Conservation (phyloP, 2,888 invertebrate genomes). For the Seira sanloemensis region DNA sequence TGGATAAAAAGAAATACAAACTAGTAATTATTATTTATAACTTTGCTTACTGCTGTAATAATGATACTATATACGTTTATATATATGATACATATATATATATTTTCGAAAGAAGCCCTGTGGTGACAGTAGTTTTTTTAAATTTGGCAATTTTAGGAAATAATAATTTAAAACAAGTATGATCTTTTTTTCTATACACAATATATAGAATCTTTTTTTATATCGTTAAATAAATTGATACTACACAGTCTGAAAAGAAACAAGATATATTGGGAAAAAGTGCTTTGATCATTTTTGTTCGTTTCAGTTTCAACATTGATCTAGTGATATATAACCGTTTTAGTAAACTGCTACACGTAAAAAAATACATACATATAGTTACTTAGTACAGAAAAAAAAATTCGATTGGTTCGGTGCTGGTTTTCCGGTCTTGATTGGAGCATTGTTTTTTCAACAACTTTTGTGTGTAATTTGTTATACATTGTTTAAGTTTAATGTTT, state of each 20-base stretch:
- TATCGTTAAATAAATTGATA: too few relatives aligned
- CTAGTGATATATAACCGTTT: background rate
- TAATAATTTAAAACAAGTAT: too few relatives aligned
- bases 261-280: background rate
- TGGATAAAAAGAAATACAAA: background rate
- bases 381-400: background rate
- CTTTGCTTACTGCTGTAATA: background rate
- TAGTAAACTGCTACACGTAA: background rate
- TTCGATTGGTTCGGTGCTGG: conserved; percentile 61
- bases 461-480: conserved; percentile 17
- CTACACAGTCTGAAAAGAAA: background rate
- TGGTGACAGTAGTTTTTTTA: too few relatives aligned
- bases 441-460: conserved; percentile 36
- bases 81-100: background rate
- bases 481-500: conserved; percentile 17
- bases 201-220: background rate
- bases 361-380: background rate
- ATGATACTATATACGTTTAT: background rate
- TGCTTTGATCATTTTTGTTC: background rate
- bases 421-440: conserved; percentile 58
- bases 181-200: background rate
- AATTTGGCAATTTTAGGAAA: background rate
- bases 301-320: background rate
- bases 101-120: background rate
- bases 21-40: conserved; percentile 1